Evolutionary conservation across 2,888 invertebrate species (phyloP).

Genomic region (Chalcis sispes): DNA sequence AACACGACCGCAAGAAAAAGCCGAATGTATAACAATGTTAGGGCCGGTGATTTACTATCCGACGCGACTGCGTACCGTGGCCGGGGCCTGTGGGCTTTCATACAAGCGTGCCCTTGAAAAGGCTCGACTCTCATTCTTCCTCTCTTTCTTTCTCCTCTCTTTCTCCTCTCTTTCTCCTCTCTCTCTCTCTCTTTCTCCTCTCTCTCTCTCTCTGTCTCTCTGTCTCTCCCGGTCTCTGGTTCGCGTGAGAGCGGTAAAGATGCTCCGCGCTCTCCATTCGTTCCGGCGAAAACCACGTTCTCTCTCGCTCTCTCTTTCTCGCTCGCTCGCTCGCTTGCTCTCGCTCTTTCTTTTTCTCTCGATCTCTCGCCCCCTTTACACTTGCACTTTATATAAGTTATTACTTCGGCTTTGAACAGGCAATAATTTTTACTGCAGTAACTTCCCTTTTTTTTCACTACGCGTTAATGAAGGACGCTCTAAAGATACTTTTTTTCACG

Average conservation of each 20-base stretch:
- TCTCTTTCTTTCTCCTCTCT: too few relatives aligned
- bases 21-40: slow-evolving; percentile 54
- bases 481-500: slow-evolving; percentile 27
- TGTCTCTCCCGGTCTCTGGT: too few relatives aligned
- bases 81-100: slow-evolving; percentile 13
- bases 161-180: too few relatives aligned
- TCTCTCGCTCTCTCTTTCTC: background rate
- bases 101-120: slow-evolving; percentile 48
- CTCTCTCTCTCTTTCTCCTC: too few relatives aligned
- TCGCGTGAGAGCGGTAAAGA: too few relatives aligned
- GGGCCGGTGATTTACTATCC: slow-evolving; percentile 46
- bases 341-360: background rate
- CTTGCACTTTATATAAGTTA: slow-evolving; percentile 54
- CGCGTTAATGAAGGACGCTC: slow-evolving; percentile 44
- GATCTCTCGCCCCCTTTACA: slow-evolving; percentile 29
- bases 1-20: slow-evolving; percentile 39
- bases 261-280: too few relatives aligned
- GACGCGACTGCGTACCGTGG: background rate
- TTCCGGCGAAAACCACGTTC: slow-evolving; percentile 29
- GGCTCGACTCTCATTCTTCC: slow-evolving; percentile 21
- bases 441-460: slow-evolving; percentile 24
- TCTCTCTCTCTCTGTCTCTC: too few relatives aligned
- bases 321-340: background rate
- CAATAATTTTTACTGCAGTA: slow-evolving; percentile 44
- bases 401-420: slow-evolving; percentile 48